A percentile compares a stretch with the other conserved stretches of the same genome.
phyloP scores from a whole-genome alignment of 2,113 vertebrate genomes.

The Rhadina sibilatrix region DNA sequence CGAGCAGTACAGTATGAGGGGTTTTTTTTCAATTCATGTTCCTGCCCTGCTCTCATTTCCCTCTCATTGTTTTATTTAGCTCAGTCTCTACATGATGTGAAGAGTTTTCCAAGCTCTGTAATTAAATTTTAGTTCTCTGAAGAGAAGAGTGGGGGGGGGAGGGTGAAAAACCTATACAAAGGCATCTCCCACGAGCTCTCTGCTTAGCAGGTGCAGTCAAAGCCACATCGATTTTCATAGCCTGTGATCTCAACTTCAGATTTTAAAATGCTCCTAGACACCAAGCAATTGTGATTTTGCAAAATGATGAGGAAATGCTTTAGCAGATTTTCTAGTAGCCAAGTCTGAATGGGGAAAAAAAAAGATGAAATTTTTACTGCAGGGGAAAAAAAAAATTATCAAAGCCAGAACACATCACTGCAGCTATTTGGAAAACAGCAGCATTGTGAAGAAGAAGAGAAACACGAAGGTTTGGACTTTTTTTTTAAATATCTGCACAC shows the following conservation, averaged over 20 bases:
- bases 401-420: not conserved
- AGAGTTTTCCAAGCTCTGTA: not conserved
- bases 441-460: not conserved
- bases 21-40: not conserved
- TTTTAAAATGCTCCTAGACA: not conserved
- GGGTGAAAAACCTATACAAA: not conserved
- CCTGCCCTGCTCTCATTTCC: not conserved
- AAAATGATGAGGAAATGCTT: not conserved
- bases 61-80: not conserved
- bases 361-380: not conserved
- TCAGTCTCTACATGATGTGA: not conserved
- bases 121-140: not conserved
- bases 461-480: not conserved
- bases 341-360: not conserved
- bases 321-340: not conserved
- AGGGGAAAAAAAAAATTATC: rapidly evolving
- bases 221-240: rapidly evolving
- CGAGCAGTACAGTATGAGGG: not conserved
- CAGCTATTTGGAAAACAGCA: not conserved
- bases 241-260: not conserved
- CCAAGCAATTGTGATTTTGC: not conserved
- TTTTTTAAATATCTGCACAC: not conserved
- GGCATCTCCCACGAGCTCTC: not conserved
- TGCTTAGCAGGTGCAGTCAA: not conserved
- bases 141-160: not conserved